These are phyloP conservation scores for Augochlora pura DNA, from an alignment of 1,140 invertebrate genomes.

Conservation along the genomic window DNA sequence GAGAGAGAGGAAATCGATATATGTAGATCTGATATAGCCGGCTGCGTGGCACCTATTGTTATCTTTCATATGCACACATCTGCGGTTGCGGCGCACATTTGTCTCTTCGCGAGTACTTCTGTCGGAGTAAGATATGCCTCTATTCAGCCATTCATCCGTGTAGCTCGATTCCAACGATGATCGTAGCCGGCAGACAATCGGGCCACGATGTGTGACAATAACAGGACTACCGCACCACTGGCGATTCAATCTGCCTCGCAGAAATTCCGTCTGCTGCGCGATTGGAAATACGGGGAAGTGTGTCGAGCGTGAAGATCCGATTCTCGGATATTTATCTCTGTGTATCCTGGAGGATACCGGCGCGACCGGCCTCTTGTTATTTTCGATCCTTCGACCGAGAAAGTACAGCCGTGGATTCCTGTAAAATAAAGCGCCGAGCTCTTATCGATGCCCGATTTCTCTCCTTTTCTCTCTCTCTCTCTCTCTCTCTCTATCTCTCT, in stretches of 20 bases:
- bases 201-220: conserved; percentile 33
- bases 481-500: no score
- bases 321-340: conserved; percentile 21
- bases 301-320: conserved; percentile 28
- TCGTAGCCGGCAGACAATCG: conserved; percentile 31
- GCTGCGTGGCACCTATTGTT: not conserved
- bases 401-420: not conserved
- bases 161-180: conserved; percentile 27
- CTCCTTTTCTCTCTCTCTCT: no score
- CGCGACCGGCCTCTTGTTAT: not conserved
- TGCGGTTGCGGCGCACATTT: conserved; percentile 3
- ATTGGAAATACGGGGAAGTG: conserved; percentile 39
- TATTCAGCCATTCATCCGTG: conserved; percentile 36
- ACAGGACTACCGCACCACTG: conserved; percentile 20
- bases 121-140: not conserved
- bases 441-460: not conserved
- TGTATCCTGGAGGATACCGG: not conserved
- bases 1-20: not conserved
- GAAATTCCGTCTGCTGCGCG: conserved; percentile 17
- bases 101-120: conserved; percentile 21
- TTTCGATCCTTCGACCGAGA: not conserved
- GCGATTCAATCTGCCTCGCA: conserved; percentile 41
- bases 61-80: not conserved
- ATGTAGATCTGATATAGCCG: not conserved
- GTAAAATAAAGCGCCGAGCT: not conserved